Base-by-base conservation (phyloP, 2,113 vertebrate genomes). In the Aphelocoma coerulescens region DNA sequence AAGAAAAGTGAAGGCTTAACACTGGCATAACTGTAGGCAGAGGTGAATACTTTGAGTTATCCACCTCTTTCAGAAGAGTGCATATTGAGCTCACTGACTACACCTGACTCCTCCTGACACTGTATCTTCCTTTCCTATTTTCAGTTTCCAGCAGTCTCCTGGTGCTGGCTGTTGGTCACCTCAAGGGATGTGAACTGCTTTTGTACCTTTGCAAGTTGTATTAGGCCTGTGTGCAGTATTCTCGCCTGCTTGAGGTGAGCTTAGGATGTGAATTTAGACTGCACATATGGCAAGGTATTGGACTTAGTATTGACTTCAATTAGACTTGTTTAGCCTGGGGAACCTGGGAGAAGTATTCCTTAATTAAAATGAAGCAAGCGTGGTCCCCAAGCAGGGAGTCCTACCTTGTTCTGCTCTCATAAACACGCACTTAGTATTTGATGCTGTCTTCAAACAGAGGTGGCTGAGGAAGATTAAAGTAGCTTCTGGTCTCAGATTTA, bases 311-410 rank as follows among this genome's bases (percentile, higher is more conserved):
- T 94, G 89, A 89, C 89, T 93, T 93, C 91, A 96, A 13, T 96
- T 95, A 96, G 77, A 28, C 54, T 73, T 76, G 78, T 58, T 93
- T 89, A 94, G 46, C 71, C 81, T 88, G 44, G 71, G 78, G 67
- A 91, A 85, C 43, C 58, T 77, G 63, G 73, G 81, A 5, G 3
- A 93, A 91, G 58, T 73, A 69, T 85, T 95, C 76, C 49, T 95
- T 95, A 97, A 95, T 96, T 96, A 96, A 89, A 94, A 95, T 62
- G 58, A 88, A 91, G 30, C 49, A 79, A 89, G 69, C 30, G 32
- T 88, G 74, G 76, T 91, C 78, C 65, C 63, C 11, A 51, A 67
- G 78, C 71, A 71, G 59, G 54, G 54, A 93, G n/a, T 83, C 78
- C 51, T 94, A 6, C 57, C 78, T 76, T 80, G 87, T 73, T 85